Evolutionary conservation across 2,888 invertebrate species (phyloP), one percentile per base, ranked within the genome.

Genomic region (Psylliodes chrysocephalus): DNA sequence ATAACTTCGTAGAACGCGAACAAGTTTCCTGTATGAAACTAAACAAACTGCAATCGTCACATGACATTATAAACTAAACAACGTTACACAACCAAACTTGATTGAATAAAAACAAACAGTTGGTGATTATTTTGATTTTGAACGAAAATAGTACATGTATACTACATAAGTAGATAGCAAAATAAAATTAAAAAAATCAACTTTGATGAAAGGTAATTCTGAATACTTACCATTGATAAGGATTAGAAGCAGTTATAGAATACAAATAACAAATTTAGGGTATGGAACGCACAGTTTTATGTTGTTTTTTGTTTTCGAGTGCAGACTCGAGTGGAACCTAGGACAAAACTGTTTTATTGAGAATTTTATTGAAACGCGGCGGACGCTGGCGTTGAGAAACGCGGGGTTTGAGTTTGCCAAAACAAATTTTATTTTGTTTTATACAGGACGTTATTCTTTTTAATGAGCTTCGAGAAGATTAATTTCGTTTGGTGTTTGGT

Each of bases 151-250:
- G n/a, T n/a, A n/a, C n/a, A n/a, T n/a, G n/a, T n/a, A n/a, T n/a
- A n/a, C n/a, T n/a, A n/a, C n/a, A n/a, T n/a, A n/a, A n/a, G n/a
- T n/a, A n/a, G n/a, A n/a, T n/a, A n/a, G n/a, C n/a, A n/a, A n/a
- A n/a, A n/a, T n/a, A n/a, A n/a, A n/a, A n/a, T n/a, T n/a, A n/a
- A n/a, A n/a, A n/a, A n/a, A n/a, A n/a, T n/a, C n/a, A n/a, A n/a
- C n/a, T n/a, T n/a, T n/a, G n/a, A n/a, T n/a, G n/a, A n/a, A n/a
- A n/a, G n/a, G n/a, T n/a, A n/a, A n/a, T n/a, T n/a, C n/a, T n/a
- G n/a, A n/a, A n/a, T n/a, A 60, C 59, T 60, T 38, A 60, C 59
- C 59, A 60, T 60, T 52, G 17, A 30, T 14, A 14, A 60, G 22
- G 38, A 18, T 40, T n/a, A n/a, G n/a, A n/a, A n/a, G n/a, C n/a